phyloP scores from a whole-genome alignment of 1,140 invertebrate species.

The Trissolcus basalis region DNA sequence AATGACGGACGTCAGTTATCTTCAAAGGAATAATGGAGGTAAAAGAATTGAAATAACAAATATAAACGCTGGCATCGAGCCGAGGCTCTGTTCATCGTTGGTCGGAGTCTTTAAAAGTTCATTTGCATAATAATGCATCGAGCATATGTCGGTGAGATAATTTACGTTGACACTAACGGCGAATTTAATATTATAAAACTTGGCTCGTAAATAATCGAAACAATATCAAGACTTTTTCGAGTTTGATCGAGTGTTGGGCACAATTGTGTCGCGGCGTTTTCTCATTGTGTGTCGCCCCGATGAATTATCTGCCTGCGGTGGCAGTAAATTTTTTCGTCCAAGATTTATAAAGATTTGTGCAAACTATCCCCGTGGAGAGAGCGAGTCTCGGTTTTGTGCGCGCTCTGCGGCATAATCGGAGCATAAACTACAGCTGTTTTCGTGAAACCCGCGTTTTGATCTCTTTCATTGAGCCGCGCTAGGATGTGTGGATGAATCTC shows the following conservation, averaged over 20 bases:
- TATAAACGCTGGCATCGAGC: constrained; percentile 63
- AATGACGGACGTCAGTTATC: neutral
- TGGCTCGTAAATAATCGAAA: constrained; percentile 46
- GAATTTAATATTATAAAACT: constrained; percentile 52
- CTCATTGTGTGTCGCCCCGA: constrained; percentile 3
- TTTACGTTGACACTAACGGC: constrained; percentile 50
- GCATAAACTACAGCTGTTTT: constrained; percentile 2
- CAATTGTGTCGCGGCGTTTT: constrained; percentile 45
- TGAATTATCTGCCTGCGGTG: constrained; percentile 24
- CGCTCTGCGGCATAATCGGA: constrained; percentile 3
- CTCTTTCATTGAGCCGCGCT: neutral
- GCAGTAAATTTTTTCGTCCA: constrained; percentile 21
- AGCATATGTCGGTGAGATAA: constrained; percentile 60
- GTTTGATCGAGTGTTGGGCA: constrained; percentile 40
- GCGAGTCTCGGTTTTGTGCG: no score
- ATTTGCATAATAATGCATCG: constrained; percentile 68
- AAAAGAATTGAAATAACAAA: constrained; percentile 54
- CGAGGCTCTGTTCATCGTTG: constrained; percentile 60
- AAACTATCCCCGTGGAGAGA: constrained; percentile 9
- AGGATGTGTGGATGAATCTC: constrained; percentile 12
- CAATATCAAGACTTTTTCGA: constrained; percentile 52
- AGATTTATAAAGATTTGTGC: constrained; percentile 24
- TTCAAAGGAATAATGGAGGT: neutral
- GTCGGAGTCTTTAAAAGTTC: constrained; percentile 64
- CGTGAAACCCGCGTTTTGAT: neutral